A percentile compares a stretch with the other conserved stretches of the same genome.
Evolutionary conservation across 2,113 vertebrate species (phyloP).

Genomic region (Narcine bancroftii): DNA sequence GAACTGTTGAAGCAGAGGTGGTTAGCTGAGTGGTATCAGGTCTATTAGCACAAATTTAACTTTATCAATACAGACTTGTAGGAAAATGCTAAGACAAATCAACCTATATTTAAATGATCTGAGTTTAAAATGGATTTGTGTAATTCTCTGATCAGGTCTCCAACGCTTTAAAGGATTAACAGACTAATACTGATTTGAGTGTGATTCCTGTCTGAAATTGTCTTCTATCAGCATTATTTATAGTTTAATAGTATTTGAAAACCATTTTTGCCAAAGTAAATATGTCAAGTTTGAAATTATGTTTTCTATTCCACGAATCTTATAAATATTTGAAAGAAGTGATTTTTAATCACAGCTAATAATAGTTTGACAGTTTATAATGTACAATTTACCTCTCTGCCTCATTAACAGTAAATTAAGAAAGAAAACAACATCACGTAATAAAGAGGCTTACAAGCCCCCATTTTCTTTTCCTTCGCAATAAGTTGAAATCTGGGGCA

Average conservation of each 20-base stretch:
- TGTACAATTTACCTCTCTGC: too few relatives aligned
- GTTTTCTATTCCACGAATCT: neutral
- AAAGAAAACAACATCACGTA: neutral
- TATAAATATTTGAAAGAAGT: neutral
- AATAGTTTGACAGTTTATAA: neutral
- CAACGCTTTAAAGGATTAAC: neutral
- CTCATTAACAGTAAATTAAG: neutral
- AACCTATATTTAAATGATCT: neutral
- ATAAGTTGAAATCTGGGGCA: neutral
- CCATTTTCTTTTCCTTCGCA: neutral
- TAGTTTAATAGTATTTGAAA: neutral
- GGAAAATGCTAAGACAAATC: neutral
- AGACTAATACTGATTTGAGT: neutral
- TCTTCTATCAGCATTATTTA: too few relatives aligned
- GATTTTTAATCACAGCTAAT: neutral
- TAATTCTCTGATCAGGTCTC: neutral
- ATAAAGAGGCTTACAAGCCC: neutral
- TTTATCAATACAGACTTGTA: neutral
- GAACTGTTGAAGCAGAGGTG: neutral
- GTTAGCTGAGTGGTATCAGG: neutral
- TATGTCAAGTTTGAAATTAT: neutral
- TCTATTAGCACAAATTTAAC: neutral
- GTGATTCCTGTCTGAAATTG: neutral
- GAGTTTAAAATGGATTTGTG: neutral
- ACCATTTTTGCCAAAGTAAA: neutral